Percentiles rank a stretch among this genome's conserved stretches.
Conservation (phyloP, 2,888 invertebrate genomes). For the Drosophila pseudotakahashii region DNA sequence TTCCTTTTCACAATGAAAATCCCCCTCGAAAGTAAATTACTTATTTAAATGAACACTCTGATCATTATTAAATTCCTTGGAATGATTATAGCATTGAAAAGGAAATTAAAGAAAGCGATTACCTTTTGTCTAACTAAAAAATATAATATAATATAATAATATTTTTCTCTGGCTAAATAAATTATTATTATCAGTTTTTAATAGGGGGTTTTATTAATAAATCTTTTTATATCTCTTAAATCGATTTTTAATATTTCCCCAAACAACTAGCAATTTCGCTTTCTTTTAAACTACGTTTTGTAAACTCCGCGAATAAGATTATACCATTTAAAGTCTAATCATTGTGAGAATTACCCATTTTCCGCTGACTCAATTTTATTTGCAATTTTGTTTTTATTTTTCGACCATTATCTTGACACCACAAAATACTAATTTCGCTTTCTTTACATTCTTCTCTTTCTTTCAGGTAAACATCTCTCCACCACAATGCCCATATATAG, state of each 20-base stretch:
- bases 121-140: no score
- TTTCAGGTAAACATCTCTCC: conserved; percentile 63
- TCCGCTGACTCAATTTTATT: conserved; percentile 10
- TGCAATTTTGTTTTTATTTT: conserved; percentile 31
- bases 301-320: neutral
- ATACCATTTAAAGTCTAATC: conserved; percentile 45
- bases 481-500: conserved; percentile 55
- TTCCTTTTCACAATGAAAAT: conserved; percentile 22
- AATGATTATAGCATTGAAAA: neutral
- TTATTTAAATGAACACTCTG: conserved; percentile 56
- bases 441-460: conserved; percentile 40
- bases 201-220: no score
- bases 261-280: neutral
- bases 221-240: neutral
- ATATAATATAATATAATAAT: no score
- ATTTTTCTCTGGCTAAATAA: no score
- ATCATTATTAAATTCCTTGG: neutral
- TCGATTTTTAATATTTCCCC: neutral
- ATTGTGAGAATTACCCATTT: conserved; percentile 42
- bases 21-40: conserved; percentile 38
- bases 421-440: conserved; percentile 58
- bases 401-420: conserved; percentile 37
- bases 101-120: neutral
- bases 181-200: no score
- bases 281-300: conserved; percentile 8